These are phyloP conservation scores for Heterodera filipjevi DNA, from an alignment of 2,888 invertebrate genomes.

Conservation along the genomic window DNA sequence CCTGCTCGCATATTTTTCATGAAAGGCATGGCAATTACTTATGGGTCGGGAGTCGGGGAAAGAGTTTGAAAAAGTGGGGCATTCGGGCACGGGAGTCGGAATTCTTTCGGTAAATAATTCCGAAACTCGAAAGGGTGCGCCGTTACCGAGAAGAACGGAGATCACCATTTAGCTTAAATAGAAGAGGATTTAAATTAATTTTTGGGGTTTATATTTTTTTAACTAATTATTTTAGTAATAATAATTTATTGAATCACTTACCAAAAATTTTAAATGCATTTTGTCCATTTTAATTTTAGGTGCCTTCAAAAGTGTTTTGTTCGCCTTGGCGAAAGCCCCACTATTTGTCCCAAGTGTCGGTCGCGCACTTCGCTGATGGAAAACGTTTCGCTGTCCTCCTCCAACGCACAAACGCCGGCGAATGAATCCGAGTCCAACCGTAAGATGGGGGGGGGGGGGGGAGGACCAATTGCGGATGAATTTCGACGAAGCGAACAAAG, in stretches of 20 bases:
- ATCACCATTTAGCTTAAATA: too few species aligned
- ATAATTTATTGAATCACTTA: too few species aligned
- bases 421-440: not conserved
- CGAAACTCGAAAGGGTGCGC: too few species aligned
- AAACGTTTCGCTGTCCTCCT: constrained; percentile 22
- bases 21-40: constrained; percentile 50
- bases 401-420: constrained; percentile 25
- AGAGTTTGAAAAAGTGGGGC: not conserved
- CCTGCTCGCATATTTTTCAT: constrained; percentile 65
- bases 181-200: too few species aligned
- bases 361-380: constrained; percentile 16
- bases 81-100: too few species aligned
- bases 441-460: not conserved
- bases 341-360: constrained; percentile 24
- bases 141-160: too few species aligned
- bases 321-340: constrained; percentile 10
- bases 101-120: too few species aligned
- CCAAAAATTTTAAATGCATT: not conserved
- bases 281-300: not conserved
- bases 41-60: constrained; percentile 10
- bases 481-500: too few species aligned
- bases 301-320: constrained; percentile 25
- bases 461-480: not conserved
- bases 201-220: too few species aligned
- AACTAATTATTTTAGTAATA: too few species aligned